Conservation (phyloP, 2,797 vertebrate species). For the Enteromius anoplus region DNA sequence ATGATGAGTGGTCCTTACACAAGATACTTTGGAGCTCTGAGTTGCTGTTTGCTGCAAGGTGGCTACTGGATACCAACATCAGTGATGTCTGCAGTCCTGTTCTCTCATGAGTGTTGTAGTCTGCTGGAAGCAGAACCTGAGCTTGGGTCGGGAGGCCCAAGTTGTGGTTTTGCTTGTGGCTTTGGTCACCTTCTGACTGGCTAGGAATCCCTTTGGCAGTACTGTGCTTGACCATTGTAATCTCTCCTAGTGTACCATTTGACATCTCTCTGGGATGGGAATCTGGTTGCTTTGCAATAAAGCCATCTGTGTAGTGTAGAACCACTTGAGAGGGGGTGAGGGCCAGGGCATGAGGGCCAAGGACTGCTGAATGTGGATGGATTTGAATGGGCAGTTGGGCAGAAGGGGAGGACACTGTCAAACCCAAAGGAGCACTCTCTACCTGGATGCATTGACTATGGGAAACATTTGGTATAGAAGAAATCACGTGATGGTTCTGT, state of each 20-base stretch:
- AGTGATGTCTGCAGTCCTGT: conserved; percentile 89
- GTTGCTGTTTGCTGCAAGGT: conserved; percentile 74
- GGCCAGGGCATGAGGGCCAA: conserved; percentile 89
- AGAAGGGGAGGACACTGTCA: conserved; percentile 84
- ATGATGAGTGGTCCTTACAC: conserved; percentile 82
- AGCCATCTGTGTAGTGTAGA: conserved; percentile 91
- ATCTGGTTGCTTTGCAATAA: conserved; percentile 84
- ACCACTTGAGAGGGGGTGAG: conserved; percentile 92
- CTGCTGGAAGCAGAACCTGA: conserved; percentile 89
- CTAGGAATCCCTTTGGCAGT: conserved; percentile 67
- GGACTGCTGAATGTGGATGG: conserved; percentile 87
- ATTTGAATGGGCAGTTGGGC: conserved; percentile 88
- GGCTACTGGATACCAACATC: conserved; percentile 90
- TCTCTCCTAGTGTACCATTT: conserved; percentile 88
- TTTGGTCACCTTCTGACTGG: conserved; percentile 65
- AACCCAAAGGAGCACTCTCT: conserved; percentile 86
- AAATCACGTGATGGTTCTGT: conserved; percentile 76
- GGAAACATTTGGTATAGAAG: conserved; percentile 77
- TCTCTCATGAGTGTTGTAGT: conserved; percentile 81
- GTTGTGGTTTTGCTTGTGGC: conserved; percentile 70
- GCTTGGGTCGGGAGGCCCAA: conserved; percentile 90
- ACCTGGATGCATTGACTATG: conserved; percentile 93
- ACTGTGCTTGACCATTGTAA: conserved; percentile 57
- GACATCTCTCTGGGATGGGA: conserved; percentile 84
- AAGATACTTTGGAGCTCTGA: conserved; percentile 82